Evolutionary conservation across 92 coral and sea anemone species (phyloP).

Genomic region (Zoanthus sansibaricus): DNA sequence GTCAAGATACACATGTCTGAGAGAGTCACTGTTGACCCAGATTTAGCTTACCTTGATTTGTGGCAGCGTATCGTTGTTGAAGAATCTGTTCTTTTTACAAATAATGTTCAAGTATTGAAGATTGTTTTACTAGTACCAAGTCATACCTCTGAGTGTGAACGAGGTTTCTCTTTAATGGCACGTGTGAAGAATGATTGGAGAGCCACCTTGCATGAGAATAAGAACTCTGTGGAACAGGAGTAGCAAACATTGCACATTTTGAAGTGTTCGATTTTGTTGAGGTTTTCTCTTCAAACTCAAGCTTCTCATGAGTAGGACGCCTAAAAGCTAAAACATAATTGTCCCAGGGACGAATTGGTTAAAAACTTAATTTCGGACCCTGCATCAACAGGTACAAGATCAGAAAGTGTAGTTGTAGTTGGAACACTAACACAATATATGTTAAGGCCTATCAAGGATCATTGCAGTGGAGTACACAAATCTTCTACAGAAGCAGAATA

Average conservation of each 20-base stretch:
- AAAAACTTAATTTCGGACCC: background rate
- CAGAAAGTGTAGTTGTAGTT: slow-evolving; percentile 61
- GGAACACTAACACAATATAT: slow-evolving; percentile 43
- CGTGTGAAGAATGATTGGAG: slow-evolving; percentile 36
- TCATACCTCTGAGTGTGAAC: slow-evolving; percentile 47
- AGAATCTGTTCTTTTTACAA: slow-evolving; percentile 36
- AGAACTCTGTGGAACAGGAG: slow-evolving; percentile 40
- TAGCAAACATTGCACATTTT: slow-evolving; percentile 36
- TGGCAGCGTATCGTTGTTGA: slow-evolving; percentile 42
- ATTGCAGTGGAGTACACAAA: slow-evolving; percentile 32
- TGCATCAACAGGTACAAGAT: slow-evolving; percentile 60
- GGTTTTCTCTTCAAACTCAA: slow-evolving; percentile 5
- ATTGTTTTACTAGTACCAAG: slow-evolving; percentile 46
- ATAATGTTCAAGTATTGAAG: slow-evolving; percentile 33
- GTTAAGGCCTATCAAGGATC: slow-evolving; percentile 56
- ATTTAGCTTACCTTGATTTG: slow-evolving; percentile 38
- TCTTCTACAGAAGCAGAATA: slow-evolving; percentile 36
- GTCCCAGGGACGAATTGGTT: slow-evolving; percentile 3
- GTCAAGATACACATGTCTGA: slow-evolving; percentile 25
- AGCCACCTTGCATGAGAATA: slow-evolving; percentile 34
- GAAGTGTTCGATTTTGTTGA: slow-evolving; percentile 14
- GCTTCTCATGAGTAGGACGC: slow-evolving; percentile 12
- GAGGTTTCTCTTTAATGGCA: slow-evolving; percentile 50
- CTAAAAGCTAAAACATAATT: background rate
- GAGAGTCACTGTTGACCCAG: slow-evolving; percentile 45